Base-by-base conservation (phyloP, 2,797 vertebrate species). In the Acanthurus tractus region DNA sequence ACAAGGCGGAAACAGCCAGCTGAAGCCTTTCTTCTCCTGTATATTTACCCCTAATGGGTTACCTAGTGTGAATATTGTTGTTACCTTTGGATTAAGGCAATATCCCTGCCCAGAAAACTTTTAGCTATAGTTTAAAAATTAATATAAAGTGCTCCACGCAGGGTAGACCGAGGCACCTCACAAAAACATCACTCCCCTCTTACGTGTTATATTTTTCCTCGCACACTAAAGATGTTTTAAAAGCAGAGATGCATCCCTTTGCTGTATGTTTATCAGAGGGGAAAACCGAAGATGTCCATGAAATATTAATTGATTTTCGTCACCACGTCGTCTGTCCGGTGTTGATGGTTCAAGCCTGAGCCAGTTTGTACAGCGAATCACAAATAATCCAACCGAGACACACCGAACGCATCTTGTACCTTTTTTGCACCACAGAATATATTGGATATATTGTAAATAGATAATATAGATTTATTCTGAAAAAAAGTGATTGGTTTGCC, bases 391-490 rank as follows among this genome's bases (percentile, higher is more conserved):
- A 50, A 75, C 79, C 48, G 78, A 84, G 79, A 84, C 73, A 82
- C 84, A 86, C 76, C 38, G 53, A 87, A 79, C 78, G 83, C 65
- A 53, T 92, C 85, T 85, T 89, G 68, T 89, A 92, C 75, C 78
- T 29, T 90, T 90, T 92, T 93, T 91, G 90, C 93, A 94, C 90
- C 91, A 85, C 89, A 92, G 86, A 91, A 89, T 92, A 93, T 89
- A 93, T 87, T 89, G 84, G 76, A 93, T 88, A 93, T 93, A 92
- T 75, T 94, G 92, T 93, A 93, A 84, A 94, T 94, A 94, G 86
- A 85, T 88, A 64, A 91, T 83, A 93, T 92, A 93, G 92, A 93
- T 92, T 93, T 92, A 93, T 92, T 92, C 92, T 89, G 82, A 86
- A 90, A 83, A 90, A 83, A 67, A 90, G 87, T 92, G 74, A 88